A percentile compares a stretch with the other conserved stretches of the same genome.
These are phyloP conservation scores for Dinomys branickii DNA, from an alignment of 2,113 vertebrate species.

Conservation along the genomic window DNA sequence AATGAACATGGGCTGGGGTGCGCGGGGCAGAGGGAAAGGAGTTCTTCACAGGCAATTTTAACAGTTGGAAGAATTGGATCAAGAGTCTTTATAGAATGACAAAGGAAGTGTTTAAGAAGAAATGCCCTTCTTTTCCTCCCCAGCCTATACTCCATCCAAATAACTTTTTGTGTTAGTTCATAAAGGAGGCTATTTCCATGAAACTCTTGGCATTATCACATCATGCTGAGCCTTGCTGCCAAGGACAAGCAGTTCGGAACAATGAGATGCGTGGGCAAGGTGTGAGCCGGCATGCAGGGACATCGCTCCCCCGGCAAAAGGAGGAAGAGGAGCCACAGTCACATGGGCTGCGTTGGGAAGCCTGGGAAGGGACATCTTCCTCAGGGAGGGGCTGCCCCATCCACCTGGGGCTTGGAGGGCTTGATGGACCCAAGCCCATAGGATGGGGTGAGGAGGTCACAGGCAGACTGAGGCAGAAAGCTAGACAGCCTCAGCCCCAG, in stretches of 20 bases:
- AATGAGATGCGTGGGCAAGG: slow-evolving; percentile 27
- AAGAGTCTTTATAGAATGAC: slow-evolving; percentile 17
- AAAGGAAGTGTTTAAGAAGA: slow-evolving; percentile 42
- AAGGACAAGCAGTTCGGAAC: slow-evolving; percentile 55
- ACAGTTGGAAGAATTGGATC: not conserved
- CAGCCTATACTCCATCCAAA: slow-evolving; percentile 13
- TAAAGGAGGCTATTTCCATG: slow-evolving; percentile 55
- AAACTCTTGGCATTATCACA: slow-evolving; percentile 32
- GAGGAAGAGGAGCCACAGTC: not conserved
- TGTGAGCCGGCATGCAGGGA: not conserved
- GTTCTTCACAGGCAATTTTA: not conserved
- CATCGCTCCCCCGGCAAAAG: accelerated
- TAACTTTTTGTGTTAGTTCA: slow-evolving; percentile 17
- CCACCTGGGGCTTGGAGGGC: not conserved
- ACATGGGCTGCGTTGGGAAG: not conserved
- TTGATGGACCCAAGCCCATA: not conserved
- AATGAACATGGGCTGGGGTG: not conserved
- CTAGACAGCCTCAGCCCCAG: not conserved
- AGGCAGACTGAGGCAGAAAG: not conserved
- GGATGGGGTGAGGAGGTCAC: not conserved
- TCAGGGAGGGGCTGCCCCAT: not conserved
- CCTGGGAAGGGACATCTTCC: not conserved
- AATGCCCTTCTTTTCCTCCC: not conserved
- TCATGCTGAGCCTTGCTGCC: slow-evolving; percentile 17
- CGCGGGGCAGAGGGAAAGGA: not conserved